These are phyloP conservation scores for Torymus texanus DNA, from an alignment of 2,888 invertebrate genomes.

Conservation along the genomic window DNA sequence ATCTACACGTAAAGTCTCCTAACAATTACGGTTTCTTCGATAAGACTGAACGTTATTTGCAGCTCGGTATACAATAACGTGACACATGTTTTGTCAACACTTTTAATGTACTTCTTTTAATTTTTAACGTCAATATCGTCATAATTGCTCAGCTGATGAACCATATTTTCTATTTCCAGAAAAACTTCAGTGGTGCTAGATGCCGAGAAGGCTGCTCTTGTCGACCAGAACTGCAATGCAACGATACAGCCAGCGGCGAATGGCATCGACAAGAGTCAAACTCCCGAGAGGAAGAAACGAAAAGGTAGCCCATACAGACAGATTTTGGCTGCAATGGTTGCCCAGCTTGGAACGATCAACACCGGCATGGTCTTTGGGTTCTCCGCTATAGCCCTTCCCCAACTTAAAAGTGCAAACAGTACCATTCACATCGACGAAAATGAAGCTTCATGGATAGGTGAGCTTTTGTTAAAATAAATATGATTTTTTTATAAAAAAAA, in stretches of 20 bases:
- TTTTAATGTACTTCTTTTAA: neutral
- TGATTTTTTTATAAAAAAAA: slow-evolving; percentile 57
- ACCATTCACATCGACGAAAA: slow-evolving; percentile 76
- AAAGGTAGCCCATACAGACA: slow-evolving; percentile 73
- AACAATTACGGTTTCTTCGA: too few species aligned
- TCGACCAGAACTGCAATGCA: slow-evolving; percentile 62
- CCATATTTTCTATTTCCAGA: slow-evolving; percentile 21
- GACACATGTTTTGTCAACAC: too few species aligned
- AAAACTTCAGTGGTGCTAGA: slow-evolving; percentile 28
- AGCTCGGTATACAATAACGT: too few species aligned
- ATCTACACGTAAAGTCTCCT: too few species aligned
- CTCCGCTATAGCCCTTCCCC: slow-evolving; percentile 81
- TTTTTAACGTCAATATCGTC: neutral
- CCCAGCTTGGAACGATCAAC: slow-evolving; percentile 82
- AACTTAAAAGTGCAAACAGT: slow-evolving; percentile 77
- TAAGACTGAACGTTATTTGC: too few species aligned
- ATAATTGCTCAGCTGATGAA: neutral
- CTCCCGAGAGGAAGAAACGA: slow-evolving; percentile 57
- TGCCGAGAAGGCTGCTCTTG: slow-evolving; percentile 64
- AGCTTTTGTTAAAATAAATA: slow-evolving; percentile 55
- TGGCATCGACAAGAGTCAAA: slow-evolving; percentile 56
- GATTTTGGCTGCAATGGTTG: slow-evolving; percentile 80
- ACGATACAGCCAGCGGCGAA: slow-evolving; percentile 62
- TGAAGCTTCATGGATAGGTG: slow-evolving; percentile 83
- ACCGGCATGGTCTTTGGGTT: slow-evolving; percentile 84